Base-by-base conservation (phyloP, 2,797 vertebrate genomes). In the Myoxocephalus aenaeus region DNA sequence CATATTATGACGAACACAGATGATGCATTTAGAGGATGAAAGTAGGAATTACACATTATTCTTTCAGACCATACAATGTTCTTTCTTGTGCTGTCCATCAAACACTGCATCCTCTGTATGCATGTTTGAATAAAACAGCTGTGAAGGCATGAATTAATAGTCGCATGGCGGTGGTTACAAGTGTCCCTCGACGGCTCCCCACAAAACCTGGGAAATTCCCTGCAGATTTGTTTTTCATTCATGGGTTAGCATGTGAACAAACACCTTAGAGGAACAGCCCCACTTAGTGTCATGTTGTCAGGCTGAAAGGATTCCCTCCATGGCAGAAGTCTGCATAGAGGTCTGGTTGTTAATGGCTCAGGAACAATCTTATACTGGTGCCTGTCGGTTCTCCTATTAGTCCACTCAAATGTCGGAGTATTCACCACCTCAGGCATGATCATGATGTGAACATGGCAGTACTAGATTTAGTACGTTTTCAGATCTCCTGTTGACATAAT, bases 231-330 rank as follows among this genome's bases (percentile, higher is more conserved):
- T 56, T 59, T 51, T 72, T 69, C 70, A 74, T 77, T 72, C 48
- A 40, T n/a, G 15, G 42, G 44, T 68, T 58, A 40, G 65, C 77
- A 78, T 81, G 53, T 79, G 64, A 78, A 77, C 73, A 86, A 86
- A 84, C 70, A 78, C 57, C 18, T 15, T 48, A 77, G 57, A 73
- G 36, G 42, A 73, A n/a, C 29, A 64, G 27, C 68, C 25, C 7
- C 48, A 40, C 48, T 83, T 65, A 7, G 58, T 69, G 75, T 73
- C 69, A 56, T 71, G 63, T 73, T 75, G 65, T 79, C 70, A 76
- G 53, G 51, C 48, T 82, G 54, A 73, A 80, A 80, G 65, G 77
- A 77, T 83, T 82, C 66, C 64, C 76, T 46, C 44, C 40, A 53
- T 77, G 70, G 53, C 38, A 72, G 75, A 73, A 17, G 58, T 77